Evolutionary conservation across 2,888 invertebrate genomes (phyloP).

Genomic region (Perizoma flavofasciatum): DNA sequence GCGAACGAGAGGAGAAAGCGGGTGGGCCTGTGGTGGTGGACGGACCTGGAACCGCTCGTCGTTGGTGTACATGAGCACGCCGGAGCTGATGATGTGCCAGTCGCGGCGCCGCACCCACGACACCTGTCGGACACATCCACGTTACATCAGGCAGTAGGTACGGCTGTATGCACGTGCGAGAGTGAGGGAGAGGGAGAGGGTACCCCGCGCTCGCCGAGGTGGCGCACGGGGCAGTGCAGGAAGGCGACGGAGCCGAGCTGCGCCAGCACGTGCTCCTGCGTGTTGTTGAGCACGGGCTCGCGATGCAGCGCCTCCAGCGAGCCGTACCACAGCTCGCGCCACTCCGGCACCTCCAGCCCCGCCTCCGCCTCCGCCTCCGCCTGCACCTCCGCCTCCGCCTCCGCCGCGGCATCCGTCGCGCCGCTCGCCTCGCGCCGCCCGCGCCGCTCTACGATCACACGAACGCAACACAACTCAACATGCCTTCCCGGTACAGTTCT

Average conservation of each 20-base stretch:
- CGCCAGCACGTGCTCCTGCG: constrained; percentile 89
- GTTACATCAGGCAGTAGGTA: background rate
- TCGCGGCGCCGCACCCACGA: constrained; percentile 96
- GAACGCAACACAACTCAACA: background rate
- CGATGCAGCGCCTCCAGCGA: constrained; percentile 71
- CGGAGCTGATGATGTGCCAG: constrained; percentile 97
- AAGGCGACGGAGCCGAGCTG: constrained; percentile 91
- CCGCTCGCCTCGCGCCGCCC: constrained; percentile 11
- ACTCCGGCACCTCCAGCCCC: constrained; percentile 73
- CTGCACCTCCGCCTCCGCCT: constrained; percentile 25
- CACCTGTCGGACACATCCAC: constrained; percentile 84
- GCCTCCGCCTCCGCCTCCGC: constrained; percentile 45
- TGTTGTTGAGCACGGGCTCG: constrained; percentile 87
- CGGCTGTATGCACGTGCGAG: no score
- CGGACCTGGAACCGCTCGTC: constrained; percentile 90
- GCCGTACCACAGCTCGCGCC: constrained; percentile 86
- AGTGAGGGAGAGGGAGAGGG: constrained; percentile 34
- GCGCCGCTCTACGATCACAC: constrained; percentile 3
- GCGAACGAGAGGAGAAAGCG: no score
- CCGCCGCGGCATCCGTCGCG: constrained; percentile 25
- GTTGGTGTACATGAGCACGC: constrained; percentile 95
- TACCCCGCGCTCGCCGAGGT: constrained; percentile 89
- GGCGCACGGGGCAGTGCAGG: constrained; percentile 91
- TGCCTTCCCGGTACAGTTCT: no score
- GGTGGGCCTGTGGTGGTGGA: background rate